phyloP scores from a whole-genome alignment of 2,888 invertebrate genomes.

The Amblyteles armatorius region DNA sequence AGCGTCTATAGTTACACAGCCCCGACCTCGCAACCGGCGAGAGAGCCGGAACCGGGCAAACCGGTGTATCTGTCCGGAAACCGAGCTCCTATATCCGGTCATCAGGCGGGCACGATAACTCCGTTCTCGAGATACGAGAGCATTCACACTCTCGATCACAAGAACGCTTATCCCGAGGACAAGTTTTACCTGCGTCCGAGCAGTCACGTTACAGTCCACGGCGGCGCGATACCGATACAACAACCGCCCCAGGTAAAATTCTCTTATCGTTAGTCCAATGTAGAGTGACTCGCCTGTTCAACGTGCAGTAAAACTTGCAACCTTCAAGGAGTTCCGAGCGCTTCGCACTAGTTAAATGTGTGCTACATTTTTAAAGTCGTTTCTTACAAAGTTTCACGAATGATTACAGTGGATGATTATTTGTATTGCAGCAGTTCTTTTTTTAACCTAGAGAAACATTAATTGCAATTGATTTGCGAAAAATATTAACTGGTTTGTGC shows the following conservation, averaged over 20 bases:
- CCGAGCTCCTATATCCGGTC: constrained; percentile 77
- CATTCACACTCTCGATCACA: constrained; percentile 83
- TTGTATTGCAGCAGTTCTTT: too few relatives aligned
- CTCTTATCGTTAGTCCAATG: too few relatives aligned
- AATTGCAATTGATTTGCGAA: too few relatives aligned
- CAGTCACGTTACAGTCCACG: constrained; percentile 86
- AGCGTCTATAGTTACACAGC: constrained; percentile 84
- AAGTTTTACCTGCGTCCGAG: constrained; percentile 85
- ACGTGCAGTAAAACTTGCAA: too few relatives aligned
- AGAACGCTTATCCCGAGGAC: constrained; percentile 83
- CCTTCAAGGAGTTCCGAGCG: too few relatives aligned
- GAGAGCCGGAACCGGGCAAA: constrained; percentile 81
- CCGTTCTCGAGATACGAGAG: constrained; percentile 65
- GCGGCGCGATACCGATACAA: constrained; percentile 86
- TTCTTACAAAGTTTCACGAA: too few relatives aligned
- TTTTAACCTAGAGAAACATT: too few relatives aligned
- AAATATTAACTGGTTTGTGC: too few relatives aligned
- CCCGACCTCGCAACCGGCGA: constrained; percentile 79
- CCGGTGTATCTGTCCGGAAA: constrained; percentile 80
- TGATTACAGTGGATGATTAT: too few relatives aligned
- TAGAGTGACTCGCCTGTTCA: too few relatives aligned
- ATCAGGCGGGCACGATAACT: constrained; percentile 77
- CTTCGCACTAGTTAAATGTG: too few relatives aligned
- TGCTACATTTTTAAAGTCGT: too few relatives aligned
- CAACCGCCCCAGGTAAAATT: constrained; percentile 85